Conservation (phyloP, 2,888 invertebrate genomes). For the Argyresthia goedartella region DNA sequence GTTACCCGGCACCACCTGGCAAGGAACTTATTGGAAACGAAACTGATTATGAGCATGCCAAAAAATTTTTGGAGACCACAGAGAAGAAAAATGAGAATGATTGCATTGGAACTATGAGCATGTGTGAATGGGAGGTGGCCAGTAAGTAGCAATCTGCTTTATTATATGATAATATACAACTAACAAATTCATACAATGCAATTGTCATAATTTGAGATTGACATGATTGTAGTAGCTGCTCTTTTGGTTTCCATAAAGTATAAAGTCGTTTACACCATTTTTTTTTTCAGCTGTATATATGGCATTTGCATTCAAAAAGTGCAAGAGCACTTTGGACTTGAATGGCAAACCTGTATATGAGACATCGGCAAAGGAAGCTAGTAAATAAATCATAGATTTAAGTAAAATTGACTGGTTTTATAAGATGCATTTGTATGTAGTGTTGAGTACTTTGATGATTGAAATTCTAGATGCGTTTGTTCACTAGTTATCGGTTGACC, state of each 20-base stretch:
- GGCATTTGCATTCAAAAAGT: constrained; percentile 87
- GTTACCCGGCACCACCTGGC: constrained; percentile 77
- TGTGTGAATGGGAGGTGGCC: constrained; percentile 93
- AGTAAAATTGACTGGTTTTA: no score
- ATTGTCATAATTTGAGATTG: background rate
- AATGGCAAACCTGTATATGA: constrained; percentile 74
- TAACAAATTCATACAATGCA: background rate
- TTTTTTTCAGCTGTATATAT: constrained; percentile 80
- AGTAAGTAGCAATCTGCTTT: constrained; percentile 72
- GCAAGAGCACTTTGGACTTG: constrained; percentile 73
- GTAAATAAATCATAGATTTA: background rate
- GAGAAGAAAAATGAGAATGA: constrained; percentile 40
- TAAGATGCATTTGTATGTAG: no score
- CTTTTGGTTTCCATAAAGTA: background rate
- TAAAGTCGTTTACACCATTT: background rate
- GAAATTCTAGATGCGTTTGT: no score
- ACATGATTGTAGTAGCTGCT: background rate
- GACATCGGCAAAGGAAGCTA: constrained; percentile 18
- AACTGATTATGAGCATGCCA: constrained; percentile 81
- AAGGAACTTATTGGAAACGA: constrained; percentile 69
- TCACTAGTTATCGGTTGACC: no score
- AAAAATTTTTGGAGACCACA: constrained; percentile 61
- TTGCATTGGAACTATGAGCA: constrained; percentile 85
- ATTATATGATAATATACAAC: background rate
- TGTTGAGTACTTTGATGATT: no score